Evolutionary conservation across 2,888 invertebrate species (phyloP), one percentile per base, ranked within the genome.

Genomic region (Malachius bipustulatus): DNA sequence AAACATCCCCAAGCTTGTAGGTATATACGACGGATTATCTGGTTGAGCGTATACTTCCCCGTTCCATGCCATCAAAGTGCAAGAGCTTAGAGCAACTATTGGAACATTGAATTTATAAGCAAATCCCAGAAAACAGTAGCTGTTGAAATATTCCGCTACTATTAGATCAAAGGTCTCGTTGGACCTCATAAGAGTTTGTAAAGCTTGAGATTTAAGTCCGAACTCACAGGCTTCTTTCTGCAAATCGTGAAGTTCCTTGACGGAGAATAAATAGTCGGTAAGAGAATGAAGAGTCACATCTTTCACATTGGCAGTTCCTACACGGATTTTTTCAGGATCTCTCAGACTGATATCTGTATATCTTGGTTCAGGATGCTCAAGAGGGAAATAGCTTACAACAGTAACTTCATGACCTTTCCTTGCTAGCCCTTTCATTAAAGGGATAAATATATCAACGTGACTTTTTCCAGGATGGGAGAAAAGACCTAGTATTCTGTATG

Each of bases 391-490:
- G 9, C 79, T 76, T 26, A 82, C 65, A 3, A 80, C 73, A 0
- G 78, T 80, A 1, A 82, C 54, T 39, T 75, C 66, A 49, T 82
- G 80, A 1, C 80, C 81, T 35, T 70, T 66, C 14, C 55, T 61
- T 0, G 69, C 72, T 32, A 83, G 54, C 43, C 70, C 75, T 30
- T 64, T 64, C 29, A 82, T 51, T 35, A 77, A 63, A 0, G 75
- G 71, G 47, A 65, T 65, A 48, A 74, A 76, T 12, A 77, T 73
- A 15, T 72, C 63, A 47, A 77, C 79, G 55, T 83, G 82, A 37
- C 82, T 82, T 48, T 73, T 77, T 2, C 81, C 81, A 2, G 69
- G 63, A 49, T 79, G 77, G 1, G 75, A 73, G 52, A 80, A 77
- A 41, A 79, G 58, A 12, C 70, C 78, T 16, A 82, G 59, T 42